Evolutionary conservation across 2,113 vertebrate species (phyloP).

Genomic region (Zeus faber): DNA sequence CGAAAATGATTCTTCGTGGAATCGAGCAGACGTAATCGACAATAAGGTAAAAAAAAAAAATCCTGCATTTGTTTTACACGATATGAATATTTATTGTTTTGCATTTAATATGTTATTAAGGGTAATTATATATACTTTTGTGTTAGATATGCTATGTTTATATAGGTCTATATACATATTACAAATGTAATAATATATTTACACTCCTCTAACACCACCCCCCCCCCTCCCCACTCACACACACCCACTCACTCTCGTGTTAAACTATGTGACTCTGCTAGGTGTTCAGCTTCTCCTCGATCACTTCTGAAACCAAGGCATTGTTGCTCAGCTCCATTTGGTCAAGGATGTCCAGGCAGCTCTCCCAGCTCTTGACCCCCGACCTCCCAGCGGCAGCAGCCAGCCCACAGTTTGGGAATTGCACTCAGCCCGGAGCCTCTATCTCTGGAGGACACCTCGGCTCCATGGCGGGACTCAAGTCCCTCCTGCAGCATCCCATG

Average conservation of each 20-base stretch:
- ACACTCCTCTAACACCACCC: too few relatives aligned
- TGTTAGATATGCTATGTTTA: too few relatives aligned
- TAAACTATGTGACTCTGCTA: too few relatives aligned
- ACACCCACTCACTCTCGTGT: too few relatives aligned
- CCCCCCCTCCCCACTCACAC: background rate
- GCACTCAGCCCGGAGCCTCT: conserved; percentile 64
- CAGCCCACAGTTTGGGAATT: conserved; percentile 75
- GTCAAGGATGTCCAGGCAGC: conserved; percentile 76
- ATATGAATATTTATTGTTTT: background rate
- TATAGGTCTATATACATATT: too few relatives aligned
- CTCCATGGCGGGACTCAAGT: conserved; percentile 73
- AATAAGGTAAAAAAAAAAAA: conserved; percentile 49
- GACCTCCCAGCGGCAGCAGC: conserved; percentile 76
- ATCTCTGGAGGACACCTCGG: conserved; percentile 65
- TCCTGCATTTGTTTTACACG: background rate
- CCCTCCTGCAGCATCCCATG: conserved; percentile 75
- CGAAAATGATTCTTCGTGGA: conserved; percentile 37
- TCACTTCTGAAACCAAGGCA: conserved; percentile 49
- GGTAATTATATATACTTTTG: too few relatives aligned
- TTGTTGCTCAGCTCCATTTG: conserved; percentile 39
- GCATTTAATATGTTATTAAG: background rate
- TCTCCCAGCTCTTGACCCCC: conserved; percentile 74
- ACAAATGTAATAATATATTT: too few relatives aligned
- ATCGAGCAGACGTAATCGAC: conserved; percentile 35
- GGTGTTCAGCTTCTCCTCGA: conserved; percentile 17